Evolutionary conservation across 2,797 vertebrate species (phyloP).

Genomic region (Sylvia borin): DNA sequence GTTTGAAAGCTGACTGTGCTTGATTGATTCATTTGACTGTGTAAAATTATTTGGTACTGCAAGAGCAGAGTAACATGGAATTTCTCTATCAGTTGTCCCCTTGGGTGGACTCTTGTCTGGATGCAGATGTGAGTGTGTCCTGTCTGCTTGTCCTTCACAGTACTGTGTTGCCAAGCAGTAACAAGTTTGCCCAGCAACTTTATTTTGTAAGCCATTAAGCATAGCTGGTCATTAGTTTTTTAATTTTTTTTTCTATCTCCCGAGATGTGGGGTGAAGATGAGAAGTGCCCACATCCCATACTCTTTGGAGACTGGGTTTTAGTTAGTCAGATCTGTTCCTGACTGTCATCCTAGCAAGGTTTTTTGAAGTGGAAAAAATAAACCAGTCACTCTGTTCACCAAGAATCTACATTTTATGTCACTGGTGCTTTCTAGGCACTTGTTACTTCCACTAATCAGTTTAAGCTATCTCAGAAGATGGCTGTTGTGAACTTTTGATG

Average conservation of each 20-base stretch:
- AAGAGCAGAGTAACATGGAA: background rate
- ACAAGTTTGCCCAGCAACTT: accelerated
- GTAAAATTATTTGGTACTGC: background rate
- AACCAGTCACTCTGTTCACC: background rate
- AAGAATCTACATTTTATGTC: background rate
- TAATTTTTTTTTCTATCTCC: background rate
- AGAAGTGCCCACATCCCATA: background rate
- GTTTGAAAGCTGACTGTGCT: background rate
- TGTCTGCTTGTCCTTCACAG: background rate
- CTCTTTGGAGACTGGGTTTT: background rate
- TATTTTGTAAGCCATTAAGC: background rate
- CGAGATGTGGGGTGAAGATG: background rate
- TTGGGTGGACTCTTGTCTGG: background rate
- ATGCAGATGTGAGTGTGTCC: background rate
- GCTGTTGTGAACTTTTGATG: background rate
- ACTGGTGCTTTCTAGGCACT: background rate
- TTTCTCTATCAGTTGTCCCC: background rate
- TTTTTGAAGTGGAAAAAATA: background rate
- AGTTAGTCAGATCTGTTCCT: background rate
- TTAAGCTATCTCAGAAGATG: background rate
- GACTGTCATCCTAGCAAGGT: background rate
- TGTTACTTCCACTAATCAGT: background rate
- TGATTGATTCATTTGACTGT: background rate
- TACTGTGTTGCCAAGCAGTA: background rate
- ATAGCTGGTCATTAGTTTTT: background rate